Base-by-base conservation (phyloP, 2,888 invertebrate genomes). In the Caenorhabditis becei region DNA sequence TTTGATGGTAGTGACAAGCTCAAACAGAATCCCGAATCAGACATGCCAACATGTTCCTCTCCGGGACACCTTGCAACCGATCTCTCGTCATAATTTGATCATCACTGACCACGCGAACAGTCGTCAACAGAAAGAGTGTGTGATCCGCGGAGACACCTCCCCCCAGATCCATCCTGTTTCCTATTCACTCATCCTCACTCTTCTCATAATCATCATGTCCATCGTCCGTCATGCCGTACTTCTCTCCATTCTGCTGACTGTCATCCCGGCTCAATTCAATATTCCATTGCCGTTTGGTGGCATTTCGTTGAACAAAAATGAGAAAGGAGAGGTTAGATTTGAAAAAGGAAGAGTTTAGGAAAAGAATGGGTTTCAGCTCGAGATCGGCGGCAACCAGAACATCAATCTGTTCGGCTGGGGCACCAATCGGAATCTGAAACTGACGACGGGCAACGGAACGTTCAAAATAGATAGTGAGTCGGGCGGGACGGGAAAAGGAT, bases 281-380 rank as follows among this genome's bases (percentile, higher is more conserved):
- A 85, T 85, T 65, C 85, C 85, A 11, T 63, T 85, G 23, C 85
- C 85, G 14, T 85, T 85, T 26, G 85, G 85, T 11, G 79, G 77
- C 16, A 54, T 85, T 63, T 70, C 67, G 10, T 61, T 85, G 44
- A 75, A 77, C 20, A 85, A 85, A 67, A 81, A 72, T 59, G 69
- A 75, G 10, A 75, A 83, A 37, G 85, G 85, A 67, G 82, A 85
- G 72, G 85, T 83, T 24, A 66, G n/a, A n/a, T n/a, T n/a, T n/a
- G 72, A 24, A 54, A 49, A 20, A 51, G 16, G 41, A 18, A 32
- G 44, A 56, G 18, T 10, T 18, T 26, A 61, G 26, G 5, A 35
- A 53, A 56, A 26, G 54, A 58, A 35, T 49, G n/a, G 47, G n/a
- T 61, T 63, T 11, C 54, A 85, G 85, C 49, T 83, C 7, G 85